phyloP scores from a whole-genome alignment of 1,140 invertebrate genomes.

The Hypsibius dujardini region DNA sequence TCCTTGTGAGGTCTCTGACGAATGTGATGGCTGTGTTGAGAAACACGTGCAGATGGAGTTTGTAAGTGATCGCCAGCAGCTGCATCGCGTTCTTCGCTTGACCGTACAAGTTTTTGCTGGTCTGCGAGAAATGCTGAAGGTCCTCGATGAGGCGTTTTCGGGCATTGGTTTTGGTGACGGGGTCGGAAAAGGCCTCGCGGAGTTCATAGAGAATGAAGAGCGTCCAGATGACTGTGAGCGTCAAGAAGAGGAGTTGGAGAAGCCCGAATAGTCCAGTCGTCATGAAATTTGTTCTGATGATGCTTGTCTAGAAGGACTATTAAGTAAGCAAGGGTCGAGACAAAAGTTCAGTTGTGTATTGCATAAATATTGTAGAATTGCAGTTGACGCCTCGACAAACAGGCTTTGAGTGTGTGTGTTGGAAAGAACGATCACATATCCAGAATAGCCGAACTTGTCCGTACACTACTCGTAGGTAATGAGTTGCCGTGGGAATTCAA shows the following conservation, averaged over 20 bases:
- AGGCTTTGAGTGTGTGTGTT: too few species aligned
- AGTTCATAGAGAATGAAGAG: slow-evolving; percentile 7
- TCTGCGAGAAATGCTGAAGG: background rate
- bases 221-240: background rate
- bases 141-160: background rate
- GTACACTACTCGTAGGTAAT: too few species aligned
- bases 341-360: too few species aligned
- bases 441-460: background rate
- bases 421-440: too few species aligned
- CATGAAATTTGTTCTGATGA: too few species aligned
- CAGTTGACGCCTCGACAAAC: too few species aligned
- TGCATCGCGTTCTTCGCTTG: background rate
- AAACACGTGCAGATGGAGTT: slow-evolving; percentile 4
- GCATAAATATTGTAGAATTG: too few species aligned
- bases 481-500: too few species aligned
- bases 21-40: background rate
- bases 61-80: background rate
- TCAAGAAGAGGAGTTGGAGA: background rate
- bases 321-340: too few species aligned
- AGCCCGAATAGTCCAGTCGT: background rate
- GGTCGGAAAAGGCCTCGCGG: slow-evolving; percentile 7
- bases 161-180: background rate
- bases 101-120: background rate
- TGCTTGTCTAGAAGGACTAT: too few species aligned
- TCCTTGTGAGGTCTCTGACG: background rate